Conservation (phyloP, 2,797 vertebrate species). For the Danio choprae region DNA sequence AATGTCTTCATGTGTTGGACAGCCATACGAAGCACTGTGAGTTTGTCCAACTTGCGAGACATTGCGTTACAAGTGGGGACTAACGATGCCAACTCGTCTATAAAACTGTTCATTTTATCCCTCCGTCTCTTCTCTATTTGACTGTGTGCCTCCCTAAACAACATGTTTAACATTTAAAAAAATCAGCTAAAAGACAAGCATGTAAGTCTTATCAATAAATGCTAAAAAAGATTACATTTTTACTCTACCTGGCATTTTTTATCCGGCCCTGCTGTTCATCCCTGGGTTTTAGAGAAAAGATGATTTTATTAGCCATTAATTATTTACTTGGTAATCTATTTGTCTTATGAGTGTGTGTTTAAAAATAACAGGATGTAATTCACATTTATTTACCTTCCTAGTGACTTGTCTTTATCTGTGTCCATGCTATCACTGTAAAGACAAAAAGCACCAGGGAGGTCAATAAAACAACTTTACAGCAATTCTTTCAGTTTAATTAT, state of each 20-base stretch:
- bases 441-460: conserved; percentile 39
- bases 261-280: conserved; percentile 93
- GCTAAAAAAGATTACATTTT: background rate
- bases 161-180: background rate
- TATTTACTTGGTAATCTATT: background rate
- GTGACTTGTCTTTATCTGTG: conserved; percentile 93
- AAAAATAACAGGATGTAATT: background rate
- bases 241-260: conserved; percentile 93
- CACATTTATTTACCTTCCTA: conserved; percentile 85
- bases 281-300: conserved; percentile 68
- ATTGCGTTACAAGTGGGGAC: conserved; percentile 98
- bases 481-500: too few relatives aligned
- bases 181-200: background rate
- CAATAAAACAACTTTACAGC: background rate
- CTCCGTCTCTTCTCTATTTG: conserved; percentile 95
- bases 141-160: conserved; percentile 93
- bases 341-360: background rate
- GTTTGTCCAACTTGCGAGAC: conserved; percentile 97
- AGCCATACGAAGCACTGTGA: conserved; percentile 97
- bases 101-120: conserved; percentile 99
- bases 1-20: conserved; percentile 99
- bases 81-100: conserved; percentile 94
- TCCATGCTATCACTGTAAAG: conserved; percentile 91
- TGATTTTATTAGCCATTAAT: background rate
- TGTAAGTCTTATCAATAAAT: background rate